A percentile compares a stretch with the other conserved stretches of the same genome.
These are phyloP conservation scores for Gallinago media DNA, from an alignment of 2,113 vertebrate species.

Conservation along the genomic window DNA sequence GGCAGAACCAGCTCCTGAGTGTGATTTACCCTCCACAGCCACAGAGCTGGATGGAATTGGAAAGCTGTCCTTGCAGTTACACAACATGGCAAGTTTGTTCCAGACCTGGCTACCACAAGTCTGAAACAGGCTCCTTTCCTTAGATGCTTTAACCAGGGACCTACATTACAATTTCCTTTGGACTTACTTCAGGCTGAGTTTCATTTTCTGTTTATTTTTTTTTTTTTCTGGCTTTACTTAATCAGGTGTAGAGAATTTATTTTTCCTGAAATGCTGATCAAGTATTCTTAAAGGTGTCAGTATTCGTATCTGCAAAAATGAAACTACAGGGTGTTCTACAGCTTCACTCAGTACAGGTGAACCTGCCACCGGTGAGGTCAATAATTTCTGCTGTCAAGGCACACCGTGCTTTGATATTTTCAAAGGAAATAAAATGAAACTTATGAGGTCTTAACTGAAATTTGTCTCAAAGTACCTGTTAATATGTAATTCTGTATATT, in stretches of 20 bases:
- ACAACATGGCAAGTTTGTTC: not conserved
- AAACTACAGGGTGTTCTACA: slow-evolving; percentile 64
- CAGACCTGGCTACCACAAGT: slow-evolving; percentile 23
- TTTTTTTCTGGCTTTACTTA: slow-evolving; percentile 11
- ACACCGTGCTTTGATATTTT: slow-evolving; percentile 60
- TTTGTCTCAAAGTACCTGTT: slow-evolving; percentile 40
- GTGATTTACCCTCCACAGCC: slow-evolving; percentile 32
- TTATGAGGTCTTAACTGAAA: slow-evolving; percentile 59
- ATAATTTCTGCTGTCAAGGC: slow-evolving; percentile 58
- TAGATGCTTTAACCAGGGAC: slow-evolving; percentile 36
- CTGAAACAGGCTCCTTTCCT: slow-evolving; percentile 33
- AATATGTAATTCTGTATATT: slow-evolving; percentile 59
- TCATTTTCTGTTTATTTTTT: not conserved
- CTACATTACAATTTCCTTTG: not conserved
- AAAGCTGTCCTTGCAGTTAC: slow-evolving; percentile 62
- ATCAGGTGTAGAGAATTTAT: slow-evolving; percentile 12
- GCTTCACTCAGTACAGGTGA: slow-evolving; percentile 28
- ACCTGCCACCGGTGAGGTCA: slow-evolving; percentile 62
- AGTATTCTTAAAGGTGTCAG: slow-evolving; percentile 25
- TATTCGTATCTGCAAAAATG: slow-evolving; percentile 35
- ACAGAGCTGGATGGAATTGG: slow-evolving; percentile 8
- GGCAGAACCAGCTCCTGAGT: slow-evolving; percentile 4
- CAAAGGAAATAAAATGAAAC: slow-evolving; percentile 57
- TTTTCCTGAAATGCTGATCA: slow-evolving; percentile 54
- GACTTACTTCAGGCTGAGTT: not conserved